These are phyloP conservation scores for Dorcus hopei DNA, from an alignment of 2,888 invertebrate genomes.

Conservation along the genomic window DNA sequence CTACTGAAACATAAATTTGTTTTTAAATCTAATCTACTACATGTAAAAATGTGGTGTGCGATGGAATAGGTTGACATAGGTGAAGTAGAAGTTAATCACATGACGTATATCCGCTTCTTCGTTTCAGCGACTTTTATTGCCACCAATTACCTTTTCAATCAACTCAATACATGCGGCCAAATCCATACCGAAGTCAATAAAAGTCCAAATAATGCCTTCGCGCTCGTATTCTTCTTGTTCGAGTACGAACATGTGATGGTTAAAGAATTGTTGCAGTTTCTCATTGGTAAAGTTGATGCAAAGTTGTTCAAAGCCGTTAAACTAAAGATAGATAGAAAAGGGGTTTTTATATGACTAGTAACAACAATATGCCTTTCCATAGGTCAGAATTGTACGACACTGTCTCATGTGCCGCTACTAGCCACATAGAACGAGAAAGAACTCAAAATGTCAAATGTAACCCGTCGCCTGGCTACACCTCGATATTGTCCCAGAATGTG, in stretches of 20 bases:
- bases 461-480: no score
- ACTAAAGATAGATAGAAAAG: constrained; percentile 52
- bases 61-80: not conserved
- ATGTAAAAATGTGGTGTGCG: not conserved
- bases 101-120: not conserved
- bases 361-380: not conserved
- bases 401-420: not conserved
- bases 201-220: constrained; percentile 93
- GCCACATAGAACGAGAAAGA: not conserved
- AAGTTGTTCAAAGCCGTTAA: constrained; percentile 95
- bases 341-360: not conserved
- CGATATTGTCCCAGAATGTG: not conserved
- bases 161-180: constrained; percentile 93
- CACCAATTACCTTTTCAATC: constrained; percentile 80
- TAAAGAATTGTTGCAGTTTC: constrained; percentile 97
- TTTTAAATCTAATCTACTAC: not conserved
- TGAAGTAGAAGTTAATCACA: constrained; percentile 1
- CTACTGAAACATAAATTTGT: not conserved
- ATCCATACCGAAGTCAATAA: constrained; percentile 98
- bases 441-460: not conserved
- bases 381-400: not conserved
- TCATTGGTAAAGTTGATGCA: constrained; percentile 99
- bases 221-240: constrained; percentile 95
- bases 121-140: not conserved
- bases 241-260: constrained; percentile 97